phyloP scores from a whole-genome alignment of 2,888 invertebrate genomes.

The Chloroclystis v-ata region DNA sequence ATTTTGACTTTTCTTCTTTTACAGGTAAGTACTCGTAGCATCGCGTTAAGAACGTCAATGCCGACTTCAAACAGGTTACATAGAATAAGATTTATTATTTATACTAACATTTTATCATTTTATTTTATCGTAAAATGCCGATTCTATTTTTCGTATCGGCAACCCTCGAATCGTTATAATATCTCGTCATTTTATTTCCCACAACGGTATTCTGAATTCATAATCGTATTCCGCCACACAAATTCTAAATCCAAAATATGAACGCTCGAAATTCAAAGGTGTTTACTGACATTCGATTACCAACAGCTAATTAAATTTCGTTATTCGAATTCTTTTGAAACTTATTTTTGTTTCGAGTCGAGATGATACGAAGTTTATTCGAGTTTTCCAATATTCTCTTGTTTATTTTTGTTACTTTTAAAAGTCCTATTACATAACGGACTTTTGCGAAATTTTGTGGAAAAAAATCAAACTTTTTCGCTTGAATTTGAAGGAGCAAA shows the following conservation, averaged over 20 bases:
- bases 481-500: background rate
- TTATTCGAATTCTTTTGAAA: slow-evolving; percentile 39
- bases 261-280: slow-evolving; percentile 21
- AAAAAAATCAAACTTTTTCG: background rate
- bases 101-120: slow-evolving; percentile 25
- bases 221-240: slow-evolving; percentile 19
- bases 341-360: slow-evolving; percentile 33
- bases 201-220: slow-evolving; percentile 21
- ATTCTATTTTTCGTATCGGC: too few relatives aligned
- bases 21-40: slow-evolving; percentile 55
- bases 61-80: too few relatives aligned
- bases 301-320: slow-evolving; percentile 39
- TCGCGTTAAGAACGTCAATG: slow-evolving; percentile 9
- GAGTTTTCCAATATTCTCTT: slow-evolving; percentile 25
- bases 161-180: too few relatives aligned
- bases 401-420: slow-evolving; percentile 22
- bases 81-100: too few relatives aligned
- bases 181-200: too few relatives aligned
- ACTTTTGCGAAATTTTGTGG: slow-evolving; percentile 7
- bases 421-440: slow-evolving; percentile 17
- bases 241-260: slow-evolving; percentile 25
- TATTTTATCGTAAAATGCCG: too few relatives aligned
- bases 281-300: slow-evolving; percentile 37
- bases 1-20: slow-evolving; percentile 37
- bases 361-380: slow-evolving; percentile 24